Conservation (phyloP, 1,140 invertebrate species). For the Anoplolepis gracilipes region DNA sequence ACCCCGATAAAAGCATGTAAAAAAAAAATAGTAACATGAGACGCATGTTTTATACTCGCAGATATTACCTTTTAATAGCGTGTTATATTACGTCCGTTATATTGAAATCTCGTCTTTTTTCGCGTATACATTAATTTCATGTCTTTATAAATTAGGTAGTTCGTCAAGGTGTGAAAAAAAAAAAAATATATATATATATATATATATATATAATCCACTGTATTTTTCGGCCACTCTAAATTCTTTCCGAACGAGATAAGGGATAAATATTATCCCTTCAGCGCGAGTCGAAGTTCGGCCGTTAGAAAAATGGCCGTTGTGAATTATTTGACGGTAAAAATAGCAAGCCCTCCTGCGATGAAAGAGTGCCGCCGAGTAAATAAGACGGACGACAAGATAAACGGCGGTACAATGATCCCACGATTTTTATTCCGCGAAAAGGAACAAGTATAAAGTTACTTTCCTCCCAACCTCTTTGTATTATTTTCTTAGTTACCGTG, state of each 20-base stretch:
- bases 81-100: not conserved
- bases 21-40: not conserved
- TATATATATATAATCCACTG: not conserved
- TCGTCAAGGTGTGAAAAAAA: conserved; percentile 1
- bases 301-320: conserved; percentile 40
- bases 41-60: not conserved
- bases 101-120: not conserved
- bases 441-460: conserved; percentile 6
- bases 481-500: conserved; percentile 12
- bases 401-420: conserved; percentile 43
- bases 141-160: not conserved
- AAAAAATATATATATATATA: too few relatives aligned
- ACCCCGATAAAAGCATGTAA: conserved; percentile 10
- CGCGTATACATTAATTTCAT: not conserved
- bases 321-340: conserved; percentile 44
- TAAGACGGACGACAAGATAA: conserved; percentile 56
- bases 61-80: not conserved
- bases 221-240: not conserved
- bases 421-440: conserved; percentile 50
- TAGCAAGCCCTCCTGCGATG: conserved; percentile 13
- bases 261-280: conserved; percentile 58
- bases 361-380: conserved; percentile 38
- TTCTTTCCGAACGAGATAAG: conserved; percentile 37
- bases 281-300: conserved; percentile 18
- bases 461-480: not conserved